Percentiles rank a stretch among this genome's conserved stretches.
These are phyloP conservation scores for Drosophila pseudoananassae DNA, from an alignment of 1,140 invertebrate species.

Conservation along the genomic window DNA sequence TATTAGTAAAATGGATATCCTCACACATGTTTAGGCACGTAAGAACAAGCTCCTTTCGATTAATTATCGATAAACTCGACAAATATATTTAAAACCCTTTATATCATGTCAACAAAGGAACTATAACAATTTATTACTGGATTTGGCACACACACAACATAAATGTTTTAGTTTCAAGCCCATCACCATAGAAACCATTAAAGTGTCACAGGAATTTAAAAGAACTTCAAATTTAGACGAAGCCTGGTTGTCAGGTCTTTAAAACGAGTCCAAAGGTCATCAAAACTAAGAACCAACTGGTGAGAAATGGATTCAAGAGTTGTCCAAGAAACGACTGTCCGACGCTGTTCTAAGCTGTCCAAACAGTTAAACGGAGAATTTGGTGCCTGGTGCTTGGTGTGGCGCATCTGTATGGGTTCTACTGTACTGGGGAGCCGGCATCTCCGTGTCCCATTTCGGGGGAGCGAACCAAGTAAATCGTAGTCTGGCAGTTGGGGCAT, in stretches of 20 bases:
- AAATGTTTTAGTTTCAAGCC: conserved; percentile 3
- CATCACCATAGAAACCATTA: background rate
- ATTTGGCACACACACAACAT: background rate
- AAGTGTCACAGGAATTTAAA: background rate
- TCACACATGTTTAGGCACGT: no score
- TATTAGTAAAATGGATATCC: no score
- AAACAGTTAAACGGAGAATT: conserved; percentile 16
- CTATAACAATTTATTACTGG: background rate
- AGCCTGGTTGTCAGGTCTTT: background rate
- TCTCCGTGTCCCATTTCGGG: conserved; percentile 67
- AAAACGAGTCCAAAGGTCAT: background rate
- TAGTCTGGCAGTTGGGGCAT: conserved; percentile 80
- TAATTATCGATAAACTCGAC: no score
- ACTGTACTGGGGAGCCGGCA: conserved; percentile 40
- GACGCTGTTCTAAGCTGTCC: background rate
- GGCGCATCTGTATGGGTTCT: conserved; percentile 5
- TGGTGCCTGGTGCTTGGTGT: conserved; percentile 1
- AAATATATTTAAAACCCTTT: background rate
- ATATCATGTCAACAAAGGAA: background rate
- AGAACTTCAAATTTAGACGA: conserved; percentile 2
- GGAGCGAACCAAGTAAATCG: conserved; percentile 72
- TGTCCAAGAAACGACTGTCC: background rate
- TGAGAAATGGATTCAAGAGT: background rate
- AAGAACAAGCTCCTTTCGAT: no score
- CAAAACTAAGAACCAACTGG: background rate